These are phyloP conservation scores for Echinarachnius parma DNA, from an alignment of 53 echinoderm and acorn worm species.

Conservation along the genomic window DNA sequence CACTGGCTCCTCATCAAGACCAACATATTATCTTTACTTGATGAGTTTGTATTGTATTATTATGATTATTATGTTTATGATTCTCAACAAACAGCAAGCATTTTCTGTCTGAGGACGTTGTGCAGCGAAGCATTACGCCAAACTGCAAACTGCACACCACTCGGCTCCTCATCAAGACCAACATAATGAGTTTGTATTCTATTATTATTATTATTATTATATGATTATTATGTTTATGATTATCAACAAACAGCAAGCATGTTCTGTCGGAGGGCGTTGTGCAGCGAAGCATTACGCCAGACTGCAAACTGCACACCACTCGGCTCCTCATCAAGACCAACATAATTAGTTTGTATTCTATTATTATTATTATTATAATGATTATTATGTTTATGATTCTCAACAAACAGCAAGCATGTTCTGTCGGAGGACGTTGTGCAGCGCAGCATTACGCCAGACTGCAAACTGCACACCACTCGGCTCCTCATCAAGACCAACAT, in stretches of 20 bases:
- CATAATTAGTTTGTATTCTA: no score
- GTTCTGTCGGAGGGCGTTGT: constrained; percentile 84
- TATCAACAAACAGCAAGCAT: constrained; percentile 71
- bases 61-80: background rate
- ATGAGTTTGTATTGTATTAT: no score
- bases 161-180: constrained; percentile 81
- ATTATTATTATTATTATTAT: background rate
- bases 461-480: constrained; percentile 56
- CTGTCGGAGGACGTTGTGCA: constrained; percentile 80
- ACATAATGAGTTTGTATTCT: constrained; percentile 11
- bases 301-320: constrained; percentile 58
- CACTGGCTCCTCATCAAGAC: constrained; percentile 78
- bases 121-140: constrained; percentile 43
- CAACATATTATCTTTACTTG: no score
- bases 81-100: constrained; percentile 66
- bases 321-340: constrained; percentile 86
- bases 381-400: no score
- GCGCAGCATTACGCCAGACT: constrained; percentile 47
- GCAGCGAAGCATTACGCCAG: constrained; percentile 42
- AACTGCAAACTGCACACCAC: constrained; percentile 61
- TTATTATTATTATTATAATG: no score
- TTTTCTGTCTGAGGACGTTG: constrained; percentile 84
- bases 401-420: constrained; percentile 98
- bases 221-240: no score
- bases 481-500: constrained; percentile 88